Percentiles rank a stretch among this genome's conserved stretches.
Conservation (phyloP, 35 echinoderm and acorn worm genomes). For the Apostichopus parvimensis region DNA sequence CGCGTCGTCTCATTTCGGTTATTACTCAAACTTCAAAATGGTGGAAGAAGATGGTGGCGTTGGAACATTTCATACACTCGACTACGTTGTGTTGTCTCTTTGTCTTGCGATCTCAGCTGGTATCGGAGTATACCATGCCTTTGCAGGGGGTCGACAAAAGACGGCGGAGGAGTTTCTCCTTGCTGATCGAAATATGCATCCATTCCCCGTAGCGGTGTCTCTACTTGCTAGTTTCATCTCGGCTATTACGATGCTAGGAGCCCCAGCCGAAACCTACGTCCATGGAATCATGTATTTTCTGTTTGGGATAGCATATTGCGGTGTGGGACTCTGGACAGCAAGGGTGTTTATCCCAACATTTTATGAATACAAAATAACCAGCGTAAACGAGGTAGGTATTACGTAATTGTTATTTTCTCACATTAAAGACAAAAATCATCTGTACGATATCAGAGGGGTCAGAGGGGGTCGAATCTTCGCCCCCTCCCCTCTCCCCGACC, state of each 20-base stretch:
- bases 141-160: conserved; percentile 20
- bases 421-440: too few relatives aligned
- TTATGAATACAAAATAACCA: conserved; percentile 24
- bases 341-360: conserved; percentile 20
- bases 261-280: conserved; percentile 47
- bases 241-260: conserved; percentile 40
- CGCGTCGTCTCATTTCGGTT: too few relatives aligned
- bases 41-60: too few relatives aligned
- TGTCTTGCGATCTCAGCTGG: conserved; percentile 15
- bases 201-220: conserved; percentile 29
- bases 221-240: conserved; percentile 45
- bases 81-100: conserved; percentile 29
- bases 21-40: too few relatives aligned
- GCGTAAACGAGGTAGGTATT: conserved; percentile 44
- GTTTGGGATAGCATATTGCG: neutral
- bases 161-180: conserved; percentile 53
- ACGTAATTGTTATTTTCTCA: too few relatives aligned
- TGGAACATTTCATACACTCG: neutral
- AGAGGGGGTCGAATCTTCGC: too few relatives aligned
- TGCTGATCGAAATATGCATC: conserved; percentile 39
- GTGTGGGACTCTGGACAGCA: neutral
- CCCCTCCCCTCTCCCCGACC: too few relatives aligned
- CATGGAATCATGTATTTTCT: conserved; percentile 36
- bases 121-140: conserved; percentile 54
- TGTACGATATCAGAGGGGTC: too few relatives aligned